Base-by-base conservation (phyloP, 2,888 invertebrate genomes). In the Acronicta psi region DNA sequence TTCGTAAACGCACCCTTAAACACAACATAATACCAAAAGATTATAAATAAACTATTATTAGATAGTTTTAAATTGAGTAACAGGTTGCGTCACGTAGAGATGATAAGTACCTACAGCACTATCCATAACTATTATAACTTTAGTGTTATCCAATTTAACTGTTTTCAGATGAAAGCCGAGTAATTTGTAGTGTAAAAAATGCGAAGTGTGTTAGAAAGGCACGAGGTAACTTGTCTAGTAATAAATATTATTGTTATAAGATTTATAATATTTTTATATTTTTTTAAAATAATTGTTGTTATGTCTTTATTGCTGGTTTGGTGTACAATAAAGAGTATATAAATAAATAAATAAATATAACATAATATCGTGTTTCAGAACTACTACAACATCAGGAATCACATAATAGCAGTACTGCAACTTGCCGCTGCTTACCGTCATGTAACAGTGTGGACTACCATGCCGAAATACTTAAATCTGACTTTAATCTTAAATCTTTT, bases 401-500 rank as follows among this genome's bases (percentile, higher is more conserved):
- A 34, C 9, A 3, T 7, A 23, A 3, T 7, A 23, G 17, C 13
- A 16, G n/a, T 2, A 43, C 10, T 16, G 6, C 13, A 8, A 51
- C 31, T 20, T 84, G 84, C 17, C 52, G 59, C 2, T 85, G 85
- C 45, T 59, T 83, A 0, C 82, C 84, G 0, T 49, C 79, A 0
- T 96, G 96, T 75, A 95, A 95, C 2, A 95, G 95, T 0, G 87
- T 96, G n/a, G 91, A 93, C 0, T 96, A 96, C 72, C 95, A 96
- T 61, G 95, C 96, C 0, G 96, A 96, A 82, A 95, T 95, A 8
- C 94, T 96, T 0, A 96, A 96, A 75, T 95, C 95, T 0, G 92
- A 95, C 46, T 96, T 94, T 61, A 91, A 95, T 16, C 7, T 67
- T 0, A 59, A 60, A 6, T 41, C 41, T 59, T 2, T n/a, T 63